These are phyloP conservation scores for Pinctada fucata DNA, from an alignment of 2,888 invertebrate species.

Conservation along the genomic window DNA sequence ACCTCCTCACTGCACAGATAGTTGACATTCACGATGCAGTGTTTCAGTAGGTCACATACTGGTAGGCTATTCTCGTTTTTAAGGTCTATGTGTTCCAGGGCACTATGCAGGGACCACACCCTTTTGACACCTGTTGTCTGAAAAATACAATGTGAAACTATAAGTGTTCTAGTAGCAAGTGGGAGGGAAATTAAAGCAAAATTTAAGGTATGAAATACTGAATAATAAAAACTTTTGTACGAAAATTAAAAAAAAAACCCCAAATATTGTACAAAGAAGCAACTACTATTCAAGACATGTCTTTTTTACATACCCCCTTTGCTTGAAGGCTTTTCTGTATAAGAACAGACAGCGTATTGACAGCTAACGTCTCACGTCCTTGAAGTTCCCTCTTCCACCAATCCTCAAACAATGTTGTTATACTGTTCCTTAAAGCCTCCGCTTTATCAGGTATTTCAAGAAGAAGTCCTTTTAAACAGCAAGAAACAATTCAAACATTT, in stretches of 20 bases:
- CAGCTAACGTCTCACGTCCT: conserved; percentile 60
- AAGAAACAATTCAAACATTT: not conserved
- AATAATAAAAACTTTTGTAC: too few species aligned
- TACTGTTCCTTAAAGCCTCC: conserved; percentile 56
- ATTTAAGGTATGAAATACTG: too few species aligned
- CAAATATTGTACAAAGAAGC: too few species aligned
- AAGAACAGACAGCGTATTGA: conserved; percentile 62
- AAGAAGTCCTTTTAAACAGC: conserved; percentile 42
- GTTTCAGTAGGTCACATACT: conserved; percentile 53
- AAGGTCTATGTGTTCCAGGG: conserved; percentile 55
- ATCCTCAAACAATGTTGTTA: conserved; percentile 64
- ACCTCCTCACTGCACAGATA: conserved; percentile 63
- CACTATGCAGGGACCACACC: conserved; percentile 58
- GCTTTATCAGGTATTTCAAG: conserved; percentile 49
- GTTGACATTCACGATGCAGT: conserved; percentile 50
- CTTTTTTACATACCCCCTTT: conserved; percentile 12
- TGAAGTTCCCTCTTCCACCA: conserved; percentile 67
- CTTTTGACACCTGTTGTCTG: conserved; percentile 60
- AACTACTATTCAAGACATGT: too few species aligned
- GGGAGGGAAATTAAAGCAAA: too few species aligned
- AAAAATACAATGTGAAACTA: not conserved
- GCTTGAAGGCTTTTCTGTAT: conserved; percentile 53
- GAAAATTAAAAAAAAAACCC: too few species aligned
- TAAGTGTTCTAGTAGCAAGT: too few species aligned
- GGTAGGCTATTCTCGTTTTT: conserved; percentile 43